Conservation (phyloP, 2,797 vertebrate species). For the Cryptoprocta ferox region DNA sequence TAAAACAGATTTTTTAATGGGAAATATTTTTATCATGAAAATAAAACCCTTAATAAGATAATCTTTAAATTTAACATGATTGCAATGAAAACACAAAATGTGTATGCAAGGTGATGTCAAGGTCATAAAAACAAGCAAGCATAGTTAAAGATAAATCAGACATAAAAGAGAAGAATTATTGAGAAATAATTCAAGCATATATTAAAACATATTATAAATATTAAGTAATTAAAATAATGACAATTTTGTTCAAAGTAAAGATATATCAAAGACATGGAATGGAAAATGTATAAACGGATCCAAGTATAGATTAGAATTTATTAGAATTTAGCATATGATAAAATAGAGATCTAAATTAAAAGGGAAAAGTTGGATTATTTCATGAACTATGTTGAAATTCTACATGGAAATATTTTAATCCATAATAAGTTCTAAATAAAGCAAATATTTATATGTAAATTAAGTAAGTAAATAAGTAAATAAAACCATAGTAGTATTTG, state of each 20-base stretch:
- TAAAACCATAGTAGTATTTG: background rate
- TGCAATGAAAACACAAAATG: background rate
- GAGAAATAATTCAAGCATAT: background rate
- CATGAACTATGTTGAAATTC: background rate
- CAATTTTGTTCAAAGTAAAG: background rate
- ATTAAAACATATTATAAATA: background rate
- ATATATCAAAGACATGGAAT: background rate
- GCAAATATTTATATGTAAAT: background rate
- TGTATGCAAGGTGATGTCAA: background rate
- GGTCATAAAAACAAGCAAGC: background rate
- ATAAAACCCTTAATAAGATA: background rate
- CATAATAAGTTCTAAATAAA: background rate
- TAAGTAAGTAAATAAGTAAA: background rate
- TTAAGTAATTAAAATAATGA: background rate
- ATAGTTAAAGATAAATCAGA: background rate
- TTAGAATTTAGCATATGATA: background rate
- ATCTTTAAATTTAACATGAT: background rate
- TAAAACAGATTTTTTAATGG: too few species aligned
- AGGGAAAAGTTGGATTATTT: background rate
- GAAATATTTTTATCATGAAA: background rate
- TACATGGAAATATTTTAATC: background rate
- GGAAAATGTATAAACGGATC: background rate
- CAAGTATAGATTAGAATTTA: background rate
- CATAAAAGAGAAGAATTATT: background rate
- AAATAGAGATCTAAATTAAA: background rate